phyloP scores from a whole-genome alignment of 2,888 invertebrate species.

The Sesamia inferens region DNA sequence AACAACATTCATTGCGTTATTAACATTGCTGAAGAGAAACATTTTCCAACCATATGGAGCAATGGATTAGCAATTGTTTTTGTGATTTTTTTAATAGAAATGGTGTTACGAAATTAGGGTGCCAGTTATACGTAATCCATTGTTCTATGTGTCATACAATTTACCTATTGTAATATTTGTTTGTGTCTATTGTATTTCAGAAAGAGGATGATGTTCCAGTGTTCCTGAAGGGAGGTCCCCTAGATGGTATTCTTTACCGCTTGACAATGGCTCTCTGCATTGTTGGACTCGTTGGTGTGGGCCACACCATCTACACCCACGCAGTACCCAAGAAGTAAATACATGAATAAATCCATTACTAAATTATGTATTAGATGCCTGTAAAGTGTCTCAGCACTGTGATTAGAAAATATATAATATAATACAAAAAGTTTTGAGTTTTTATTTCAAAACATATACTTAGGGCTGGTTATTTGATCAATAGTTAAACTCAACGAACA shows the following conservation, averaged over 20 bases:
- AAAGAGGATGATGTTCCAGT: conserved; percentile 90
- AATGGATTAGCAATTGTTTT: too few relatives aligned
- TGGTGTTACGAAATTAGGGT: too few relatives aligned
- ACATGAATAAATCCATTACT: conserved; percentile 61
- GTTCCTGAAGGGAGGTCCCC: conserved; percentile 90
- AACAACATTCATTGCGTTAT: too few relatives aligned
- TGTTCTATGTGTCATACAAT: not conserved
- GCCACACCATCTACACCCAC: conserved; percentile 80
- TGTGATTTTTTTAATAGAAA: too few relatives aligned
- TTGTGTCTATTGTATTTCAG: conserved; percentile 76
- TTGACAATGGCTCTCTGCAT: conserved; percentile 82
- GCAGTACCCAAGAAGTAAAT: conserved; percentile 82
- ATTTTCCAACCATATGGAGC: too few relatives aligned
- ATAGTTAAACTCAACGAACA: too few relatives aligned
- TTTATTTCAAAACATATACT: conserved; percentile 4
- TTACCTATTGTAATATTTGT: not conserved
- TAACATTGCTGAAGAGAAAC: too few relatives aligned
- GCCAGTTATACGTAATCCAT: not conserved
- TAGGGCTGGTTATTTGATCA: not conserved
- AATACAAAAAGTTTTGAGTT: conserved; percentile 46
- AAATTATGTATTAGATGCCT: conserved; percentile 77
- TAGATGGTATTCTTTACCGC: conserved; percentile 87
- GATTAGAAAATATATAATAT: conserved; percentile 73
- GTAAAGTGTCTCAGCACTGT: conserved; percentile 73
- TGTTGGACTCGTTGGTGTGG: conserved; percentile 79